Evolutionary conservation across 2,888 invertebrate genomes (phyloP), one percentile per base, ranked within the genome.

Genomic region (Mesorhabditis belari): DNA sequence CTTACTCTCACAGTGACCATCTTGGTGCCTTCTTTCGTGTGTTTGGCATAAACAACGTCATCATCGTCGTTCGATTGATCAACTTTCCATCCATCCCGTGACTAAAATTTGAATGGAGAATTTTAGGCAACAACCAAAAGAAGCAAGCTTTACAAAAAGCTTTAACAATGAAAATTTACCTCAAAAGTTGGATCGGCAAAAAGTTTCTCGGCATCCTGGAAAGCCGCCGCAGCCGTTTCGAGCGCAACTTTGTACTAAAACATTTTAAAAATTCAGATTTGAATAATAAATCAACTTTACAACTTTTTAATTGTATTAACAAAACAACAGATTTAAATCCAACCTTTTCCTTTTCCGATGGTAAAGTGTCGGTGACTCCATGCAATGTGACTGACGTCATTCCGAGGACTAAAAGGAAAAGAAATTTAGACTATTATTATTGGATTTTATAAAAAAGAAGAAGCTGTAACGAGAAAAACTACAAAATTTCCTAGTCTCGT

Each of bases 1-100:
- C 62, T 50, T 6, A 67, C 67, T 26, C 66, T 62, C 27, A 71
- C 63, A 21, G 69, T 71, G 27, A 71, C 67, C 66, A 69, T 69
- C 54, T 65, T 35, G 12, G 44, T 57, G 29, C 69, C 69, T 3
- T 65, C 58, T 17, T 61, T 60, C 1, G 69, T 69, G 27, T 67
- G 61, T 55, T 69, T 67, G 5, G 69, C 69, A 29, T 58, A 71
- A 17, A 69, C 69, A 25, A 69, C 54, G 55, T 71, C 71, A 6
- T 64, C 67, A 9, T 69, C 66, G 50, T 66, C 60, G 55, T 65
- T 69, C 26, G 51, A 55, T 54, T 67, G 5, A 5, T 57, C 49
- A 25, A 28, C 9, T 12, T 51, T 35, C 44, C 44, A 35, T n/a
- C 44, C 44, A n/a, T 35, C 44, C n/a, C 44, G 44, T 9, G 12